These are phyloP conservation scores for Coregonus ussuriensis DNA, from an alignment of 2,797 vertebrate species.

Conservation along the genomic window DNA sequence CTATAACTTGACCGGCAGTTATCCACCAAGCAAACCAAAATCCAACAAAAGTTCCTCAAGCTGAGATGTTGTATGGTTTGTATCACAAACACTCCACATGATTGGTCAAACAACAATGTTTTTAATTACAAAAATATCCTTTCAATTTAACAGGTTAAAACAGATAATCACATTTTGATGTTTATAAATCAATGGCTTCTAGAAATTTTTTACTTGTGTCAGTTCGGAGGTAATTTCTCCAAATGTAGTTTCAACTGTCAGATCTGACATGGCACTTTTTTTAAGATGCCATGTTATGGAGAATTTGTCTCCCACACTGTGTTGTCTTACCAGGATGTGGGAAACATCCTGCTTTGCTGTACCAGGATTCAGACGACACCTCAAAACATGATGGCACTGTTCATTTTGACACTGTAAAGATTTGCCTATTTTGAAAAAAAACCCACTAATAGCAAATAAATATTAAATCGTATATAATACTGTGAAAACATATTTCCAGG, in stretches of 20 bases:
- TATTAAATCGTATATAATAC: conserved; percentile 54
- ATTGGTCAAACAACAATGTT: conserved; percentile 45
- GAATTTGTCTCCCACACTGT: not conserved
- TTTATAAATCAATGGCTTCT: not conserved
- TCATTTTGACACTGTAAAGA: conserved; percentile 23
- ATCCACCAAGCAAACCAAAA: conserved; percentile 12
- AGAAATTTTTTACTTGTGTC: conserved; percentile 26
- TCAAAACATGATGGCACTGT: not conserved
- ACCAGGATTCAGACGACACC: conserved; percentile 33
- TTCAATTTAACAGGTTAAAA: conserved; percentile 26
- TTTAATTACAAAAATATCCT: conserved; percentile 76
- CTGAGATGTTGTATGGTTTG: not conserved
- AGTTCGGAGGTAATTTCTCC: conserved; percentile 42
- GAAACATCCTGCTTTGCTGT: conserved; percentile 32
- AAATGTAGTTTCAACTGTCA: conserved; percentile 21
- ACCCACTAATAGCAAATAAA: conserved; percentile 57
- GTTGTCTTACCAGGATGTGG: conserved; percentile 41
- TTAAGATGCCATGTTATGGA: not conserved
- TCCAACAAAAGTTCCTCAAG: not conserved
- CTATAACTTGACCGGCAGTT: not conserved
- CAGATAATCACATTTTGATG: conserved; percentile 3
- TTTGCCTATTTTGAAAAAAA: conserved; percentile 24
- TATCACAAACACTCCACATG: conserved; percentile 34
- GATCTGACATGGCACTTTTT: conserved; percentile 19
- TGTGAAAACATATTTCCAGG: conserved; percentile 39